Evolutionary conservation across 2,797 vertebrate species (phyloP).

Genomic region (Ctenosaura bakeri): DNA sequence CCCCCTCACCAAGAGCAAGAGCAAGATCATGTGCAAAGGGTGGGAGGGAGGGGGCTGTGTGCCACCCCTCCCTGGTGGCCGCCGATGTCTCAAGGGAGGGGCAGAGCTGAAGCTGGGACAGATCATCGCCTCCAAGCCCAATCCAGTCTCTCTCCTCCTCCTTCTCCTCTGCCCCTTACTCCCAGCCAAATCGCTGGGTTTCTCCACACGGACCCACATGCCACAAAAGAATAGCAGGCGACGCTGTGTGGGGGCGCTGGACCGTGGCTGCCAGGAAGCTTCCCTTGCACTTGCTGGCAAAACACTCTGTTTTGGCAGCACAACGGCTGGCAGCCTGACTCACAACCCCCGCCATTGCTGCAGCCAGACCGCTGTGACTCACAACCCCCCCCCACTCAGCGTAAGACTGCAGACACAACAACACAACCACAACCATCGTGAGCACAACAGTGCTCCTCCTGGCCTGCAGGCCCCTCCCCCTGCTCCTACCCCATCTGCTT

Average conservation of each 20-base stretch:
- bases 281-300: constrained; percentile 56
- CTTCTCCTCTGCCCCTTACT: too few relatives aligned
- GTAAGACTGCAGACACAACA: constrained; percentile 23
- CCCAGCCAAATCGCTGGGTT: too few relatives aligned
- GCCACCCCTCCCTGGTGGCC: too few relatives aligned
- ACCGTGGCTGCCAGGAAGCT: not conserved
- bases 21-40: too few relatives aligned
- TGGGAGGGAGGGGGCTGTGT: too few relatives aligned
- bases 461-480: not conserved
- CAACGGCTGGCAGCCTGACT: constrained; percentile 63
- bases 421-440: constrained; percentile 54
- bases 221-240: not conserved
- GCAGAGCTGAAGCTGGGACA: too few relatives aligned
- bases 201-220: not conserved
- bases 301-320: constrained; percentile 66
- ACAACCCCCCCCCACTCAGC: not conserved
- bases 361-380: constrained; percentile 62
- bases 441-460: too few relatives aligned
- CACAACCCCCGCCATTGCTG: constrained; percentile 65
- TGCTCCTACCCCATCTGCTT: too few relatives aligned
- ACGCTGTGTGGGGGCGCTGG: not conserved
- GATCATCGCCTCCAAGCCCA: too few relatives aligned
- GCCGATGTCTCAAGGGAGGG: too few relatives aligned
- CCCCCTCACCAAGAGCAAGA: too few relatives aligned
- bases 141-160: too few relatives aligned